Evolutionary conservation across 2,888 invertebrate species (phyloP).

Genomic region (Drosophila putrida): DNA sequence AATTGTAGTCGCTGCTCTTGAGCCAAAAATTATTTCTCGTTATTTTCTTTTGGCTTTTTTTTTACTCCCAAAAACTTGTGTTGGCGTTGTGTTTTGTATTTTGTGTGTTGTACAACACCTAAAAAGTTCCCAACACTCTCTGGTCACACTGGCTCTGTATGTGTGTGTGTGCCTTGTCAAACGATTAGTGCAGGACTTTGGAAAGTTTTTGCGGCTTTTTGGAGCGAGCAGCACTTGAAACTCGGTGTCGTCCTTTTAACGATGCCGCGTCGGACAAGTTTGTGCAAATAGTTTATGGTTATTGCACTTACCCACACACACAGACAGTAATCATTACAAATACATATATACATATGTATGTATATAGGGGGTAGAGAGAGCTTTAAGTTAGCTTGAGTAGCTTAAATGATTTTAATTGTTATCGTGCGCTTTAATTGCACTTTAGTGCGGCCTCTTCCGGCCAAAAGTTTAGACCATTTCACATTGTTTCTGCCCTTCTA

Average conservation of each 20-base stretch:
- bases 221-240: constrained; percentile 38
- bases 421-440: constrained; percentile 70
- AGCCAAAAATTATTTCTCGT: constrained; percentile 56
- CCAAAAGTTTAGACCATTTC: constrained; percentile 49
- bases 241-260: constrained; percentile 47
- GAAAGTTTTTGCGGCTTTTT: constrained; percentile 74
- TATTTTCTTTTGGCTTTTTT: not conserved
- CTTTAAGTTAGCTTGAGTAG: constrained; percentile 49
- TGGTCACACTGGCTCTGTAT: constrained; percentile 29
- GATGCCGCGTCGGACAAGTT: constrained; percentile 67
- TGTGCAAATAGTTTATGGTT: constrained; percentile 82
- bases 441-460: constrained; percentile 35
- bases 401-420: constrained; percentile 81
- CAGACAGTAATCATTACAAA: not conserved
- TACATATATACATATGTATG: constrained; percentile 2
- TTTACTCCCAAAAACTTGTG: constrained; percentile 36
- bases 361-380: constrained; percentile 13
- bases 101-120: constrained; percentile 52
- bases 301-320: constrained; percentile 58
- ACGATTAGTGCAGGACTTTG: constrained; percentile 74
- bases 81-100: constrained; percentile 26
- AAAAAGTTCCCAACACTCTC: constrained; percentile 42
- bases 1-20: constrained; percentile 47
- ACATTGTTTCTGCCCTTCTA: constrained; percentile 24
- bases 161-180: constrained; percentile 41